Evolutionary conservation across 2,113 vertebrate species (phyloP), one percentile per base, ranked within the genome.

Genomic region (Camelus bactrianus): DNA sequence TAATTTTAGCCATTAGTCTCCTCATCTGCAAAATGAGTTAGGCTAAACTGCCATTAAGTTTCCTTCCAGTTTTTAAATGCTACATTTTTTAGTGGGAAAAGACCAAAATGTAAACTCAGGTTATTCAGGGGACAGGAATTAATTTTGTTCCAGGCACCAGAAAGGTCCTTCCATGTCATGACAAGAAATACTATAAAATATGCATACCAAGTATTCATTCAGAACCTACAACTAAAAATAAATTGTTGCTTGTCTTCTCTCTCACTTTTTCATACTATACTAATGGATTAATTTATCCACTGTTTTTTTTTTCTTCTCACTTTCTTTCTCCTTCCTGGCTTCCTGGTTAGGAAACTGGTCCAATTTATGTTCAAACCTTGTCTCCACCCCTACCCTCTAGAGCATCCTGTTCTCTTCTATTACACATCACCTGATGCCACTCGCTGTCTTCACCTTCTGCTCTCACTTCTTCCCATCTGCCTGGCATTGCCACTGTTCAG

Each of bases 41-140:
- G 3, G 9, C 65, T 76, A 91, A 69, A 60, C 94, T 93, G 88
- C 72, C 76, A 80, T 62, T 38, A 75, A 84, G 1, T 4, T 91
- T 93, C 62, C 50, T 94, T 94, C 48, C n/a, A 86, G 19, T 83
- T 82, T 12, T 73, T 85, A 94, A 91, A 89, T 58, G 30, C 20
- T 28, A 8, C 24, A 48, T 81, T 89, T 81, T 73, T 73, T 26
- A 2, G 3, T 54, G 15, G 32, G 32, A 52, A 83, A 80, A 87
- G 52, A 79, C 5, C 5, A 17, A 64, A 72, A 67, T 70, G 28
- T 85, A 81, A 94, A 85, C 38, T 81, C 38, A 46, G 22, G 20
- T 48, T 56, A 52, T 46, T 93, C 48, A 73, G 2, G 11, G 11
- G 19, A 65, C 76, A 89, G 8, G 52, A 91, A 88, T 69, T 67